These are phyloP conservation scores for Danio kyathit DNA, from an alignment of 2,797 vertebrate species.

Conservation along the genomic window DNA sequence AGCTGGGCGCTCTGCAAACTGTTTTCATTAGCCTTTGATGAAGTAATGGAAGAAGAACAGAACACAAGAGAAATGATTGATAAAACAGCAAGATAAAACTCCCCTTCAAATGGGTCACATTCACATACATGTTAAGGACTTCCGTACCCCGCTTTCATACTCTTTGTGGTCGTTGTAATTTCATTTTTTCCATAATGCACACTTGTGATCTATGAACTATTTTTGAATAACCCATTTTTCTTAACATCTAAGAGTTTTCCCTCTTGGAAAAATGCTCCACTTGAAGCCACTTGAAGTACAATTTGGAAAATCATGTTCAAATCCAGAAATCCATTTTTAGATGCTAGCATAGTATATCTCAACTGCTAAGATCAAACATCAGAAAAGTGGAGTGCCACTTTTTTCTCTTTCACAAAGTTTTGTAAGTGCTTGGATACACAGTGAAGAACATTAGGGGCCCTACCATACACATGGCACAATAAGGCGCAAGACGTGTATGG, in stretches of 20 bases:
- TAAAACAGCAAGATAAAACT: background rate
- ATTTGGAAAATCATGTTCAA: background rate
- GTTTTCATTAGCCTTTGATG: constrained; percentile 92
- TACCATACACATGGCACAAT: too few relatives aligned
- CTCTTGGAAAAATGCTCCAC: background rate
- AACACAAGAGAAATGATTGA: background rate
- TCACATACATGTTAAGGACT: background rate
- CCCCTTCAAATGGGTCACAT: background rate
- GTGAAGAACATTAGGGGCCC: too few relatives aligned
- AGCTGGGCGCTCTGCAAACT: constrained; percentile 97
- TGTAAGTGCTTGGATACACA: background rate
- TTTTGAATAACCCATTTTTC: background rate
- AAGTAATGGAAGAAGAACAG: constrained; percentile 51
- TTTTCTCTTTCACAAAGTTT: background rate
- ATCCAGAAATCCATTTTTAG: background rate
- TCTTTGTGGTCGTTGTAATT: background rate
- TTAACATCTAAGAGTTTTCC: background rate
- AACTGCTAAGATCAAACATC: background rate
- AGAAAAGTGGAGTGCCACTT: background rate
- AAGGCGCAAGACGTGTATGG: too few relatives aligned
- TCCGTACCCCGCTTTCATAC: background rate
- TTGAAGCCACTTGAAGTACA: background rate
- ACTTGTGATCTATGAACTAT: background rate
- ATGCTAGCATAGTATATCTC: background rate
- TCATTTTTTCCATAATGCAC: background rate